Conservation (phyloP, 1,140 invertebrate genomes). For the Limonius californicus region DNA sequence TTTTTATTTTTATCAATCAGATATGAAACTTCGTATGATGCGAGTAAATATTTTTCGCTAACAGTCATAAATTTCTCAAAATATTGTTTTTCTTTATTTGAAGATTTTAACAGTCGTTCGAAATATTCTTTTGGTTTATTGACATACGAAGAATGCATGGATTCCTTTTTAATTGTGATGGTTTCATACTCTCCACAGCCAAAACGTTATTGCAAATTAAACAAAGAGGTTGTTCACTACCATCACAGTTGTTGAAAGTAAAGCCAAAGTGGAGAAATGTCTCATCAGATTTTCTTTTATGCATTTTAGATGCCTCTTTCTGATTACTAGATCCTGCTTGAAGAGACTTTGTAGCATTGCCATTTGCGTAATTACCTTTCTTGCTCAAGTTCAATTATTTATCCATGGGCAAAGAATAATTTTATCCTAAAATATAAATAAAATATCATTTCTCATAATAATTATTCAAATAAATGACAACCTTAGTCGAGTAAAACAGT, state of each 20-base stretch:
- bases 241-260: conserved; percentile 15
- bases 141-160: background rate
- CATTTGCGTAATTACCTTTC: background rate
- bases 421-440: background rate
- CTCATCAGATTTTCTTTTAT: conserved; percentile 18
- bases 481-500: background rate
- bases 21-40: no score
- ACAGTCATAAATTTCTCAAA: background rate
- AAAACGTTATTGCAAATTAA: no score
- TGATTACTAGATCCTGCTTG: background rate
- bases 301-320: background rate
- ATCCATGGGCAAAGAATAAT: background rate
- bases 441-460: background rate
- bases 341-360: no score
- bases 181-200: conserved; percentile 17
- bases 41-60: conserved; percentile 7
- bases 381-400: background rate
- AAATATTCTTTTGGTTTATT: no score
- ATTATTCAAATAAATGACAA: background rate
- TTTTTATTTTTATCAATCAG: conserved; percentile 15
- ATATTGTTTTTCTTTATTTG: background rate
- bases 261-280: conserved; percentile 16
- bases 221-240: conserved; percentile 7
- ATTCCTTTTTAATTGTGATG: no score
- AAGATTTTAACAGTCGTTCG: background rate